Evolutionary conservation across 2,797 vertebrate genomes (phyloP).

Genomic region (Chloroceryle amazona): DNA sequence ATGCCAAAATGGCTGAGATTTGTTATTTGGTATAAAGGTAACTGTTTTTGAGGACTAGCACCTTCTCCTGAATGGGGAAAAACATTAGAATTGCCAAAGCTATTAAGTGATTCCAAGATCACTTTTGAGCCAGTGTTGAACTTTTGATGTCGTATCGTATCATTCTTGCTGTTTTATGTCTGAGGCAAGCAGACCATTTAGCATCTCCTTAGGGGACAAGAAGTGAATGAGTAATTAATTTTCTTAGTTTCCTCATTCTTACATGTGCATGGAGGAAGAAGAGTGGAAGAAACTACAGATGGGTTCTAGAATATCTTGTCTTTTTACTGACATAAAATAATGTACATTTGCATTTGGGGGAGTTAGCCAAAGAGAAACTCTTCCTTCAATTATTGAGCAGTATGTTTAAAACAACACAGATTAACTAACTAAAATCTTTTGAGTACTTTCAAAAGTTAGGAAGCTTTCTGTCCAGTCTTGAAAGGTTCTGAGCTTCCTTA

Average conservation of each 20-base stretch:
- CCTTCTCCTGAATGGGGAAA: neutral
- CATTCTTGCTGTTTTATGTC: neutral
- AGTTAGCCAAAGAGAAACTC: neutral
- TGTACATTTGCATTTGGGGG: neutral
- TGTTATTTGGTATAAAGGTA: neutral
- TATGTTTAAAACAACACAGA: neutral
- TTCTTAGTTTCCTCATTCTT: neutral
- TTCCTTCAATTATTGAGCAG: neutral
- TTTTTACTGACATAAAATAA: neutral
- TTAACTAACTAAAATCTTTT: neutral
- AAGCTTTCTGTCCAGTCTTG: neutral
- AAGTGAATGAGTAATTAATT: neutral
- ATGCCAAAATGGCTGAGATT: conserved; percentile 40
- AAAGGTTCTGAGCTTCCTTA: neutral
- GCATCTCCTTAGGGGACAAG: neutral
- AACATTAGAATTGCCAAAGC: neutral
- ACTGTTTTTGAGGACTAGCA: neutral
- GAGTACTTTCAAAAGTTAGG: neutral
- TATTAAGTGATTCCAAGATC: neutral
- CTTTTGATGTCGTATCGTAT: neutral
- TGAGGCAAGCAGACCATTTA: conserved; percentile 5
- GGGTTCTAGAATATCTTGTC: neutral
- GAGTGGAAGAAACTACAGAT: neutral
- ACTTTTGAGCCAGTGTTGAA: neutral
- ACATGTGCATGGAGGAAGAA: neutral